A percentile compares a stretch with the other conserved stretches of the same genome.
phyloP scores from a whole-genome alignment of 2,113 vertebrate genomes.

The Speoplatyrhinus poulsoni region DNA sequence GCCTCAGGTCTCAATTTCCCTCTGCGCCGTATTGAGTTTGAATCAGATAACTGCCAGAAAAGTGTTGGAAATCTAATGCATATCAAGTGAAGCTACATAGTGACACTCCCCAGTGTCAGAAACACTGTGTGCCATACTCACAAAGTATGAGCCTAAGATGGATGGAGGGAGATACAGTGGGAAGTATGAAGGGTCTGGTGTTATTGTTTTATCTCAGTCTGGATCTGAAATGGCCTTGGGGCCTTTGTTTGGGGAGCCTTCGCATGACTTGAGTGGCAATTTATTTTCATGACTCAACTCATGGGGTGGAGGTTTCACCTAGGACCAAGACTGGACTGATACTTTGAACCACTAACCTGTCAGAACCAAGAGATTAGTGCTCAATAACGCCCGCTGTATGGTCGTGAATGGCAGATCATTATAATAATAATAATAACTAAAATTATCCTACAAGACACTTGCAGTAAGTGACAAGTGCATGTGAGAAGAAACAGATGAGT shows the following conservation, averaged over 20 bases:
- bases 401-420: too few relatives aligned
- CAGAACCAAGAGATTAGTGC: too few relatives aligned
- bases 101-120: slow-evolving; percentile 53
- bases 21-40: slow-evolving; percentile 54
- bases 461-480: too few relatives aligned
- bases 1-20: slow-evolving; percentile 70
- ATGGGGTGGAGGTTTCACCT: not conserved
- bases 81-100: slow-evolving; percentile 67
- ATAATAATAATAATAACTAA: too few relatives aligned
- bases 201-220: not conserved
- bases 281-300: not conserved
- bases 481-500: too few relatives aligned
- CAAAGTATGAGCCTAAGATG: slow-evolving; percentile 40
- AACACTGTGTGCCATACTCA: slow-evolving; percentile 36
- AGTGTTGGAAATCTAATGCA: slow-evolving; percentile 67
- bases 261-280: not conserved
- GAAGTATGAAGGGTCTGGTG: not conserved
- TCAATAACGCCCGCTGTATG: not conserved
- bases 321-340: not conserved
- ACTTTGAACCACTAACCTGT: not conserved
- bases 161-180: slow-evolving; percentile 2
- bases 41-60: slow-evolving; percentile 71
- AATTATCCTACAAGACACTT: too few relatives aligned
- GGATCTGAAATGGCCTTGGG: slow-evolving; percentile 1
- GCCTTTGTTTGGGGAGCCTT: not conserved